These are phyloP conservation scores for Norana najaformis DNA, from an alignment of 2,888 invertebrate species.

Conservation along the genomic window DNA sequence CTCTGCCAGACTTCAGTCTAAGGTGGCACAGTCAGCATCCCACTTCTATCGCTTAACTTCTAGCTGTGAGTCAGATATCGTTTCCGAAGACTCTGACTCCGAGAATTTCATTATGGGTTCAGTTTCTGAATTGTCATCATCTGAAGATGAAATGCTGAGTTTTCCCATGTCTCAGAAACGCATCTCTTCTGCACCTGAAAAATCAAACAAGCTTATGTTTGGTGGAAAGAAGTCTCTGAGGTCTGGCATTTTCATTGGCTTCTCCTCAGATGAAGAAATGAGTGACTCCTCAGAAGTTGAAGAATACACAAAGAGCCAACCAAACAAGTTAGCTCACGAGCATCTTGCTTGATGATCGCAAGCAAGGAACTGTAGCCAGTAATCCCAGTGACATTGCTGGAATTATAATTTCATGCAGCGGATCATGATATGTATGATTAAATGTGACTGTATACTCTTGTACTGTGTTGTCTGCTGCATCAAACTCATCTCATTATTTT, in stretches of 20 bases:
- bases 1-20: background rate
- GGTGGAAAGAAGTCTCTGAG: background rate
- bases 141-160: background rate
- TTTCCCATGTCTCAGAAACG: background rate
- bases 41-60: background rate
- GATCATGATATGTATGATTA: background rate
- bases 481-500: background rate
- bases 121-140: background rate
- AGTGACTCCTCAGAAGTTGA: background rate
- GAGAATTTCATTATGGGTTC: background rate
- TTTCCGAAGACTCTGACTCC: background rate
- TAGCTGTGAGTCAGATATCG: background rate
- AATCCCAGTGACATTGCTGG: background rate
- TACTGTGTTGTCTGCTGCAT: background rate
- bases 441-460: background rate
- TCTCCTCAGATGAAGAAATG: background rate
- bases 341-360: background rate
- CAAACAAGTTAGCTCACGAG: background rate
- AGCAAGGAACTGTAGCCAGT: background rate
- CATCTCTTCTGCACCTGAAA: background rate
- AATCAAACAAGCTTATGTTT: background rate
- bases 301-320: background rate
- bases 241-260: conserved; percentile 8
- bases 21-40: background rate
- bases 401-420: background rate